phyloP scores from a whole-genome alignment of 1,140 invertebrate species.

The Polypedilum vanderplanki region DNA sequence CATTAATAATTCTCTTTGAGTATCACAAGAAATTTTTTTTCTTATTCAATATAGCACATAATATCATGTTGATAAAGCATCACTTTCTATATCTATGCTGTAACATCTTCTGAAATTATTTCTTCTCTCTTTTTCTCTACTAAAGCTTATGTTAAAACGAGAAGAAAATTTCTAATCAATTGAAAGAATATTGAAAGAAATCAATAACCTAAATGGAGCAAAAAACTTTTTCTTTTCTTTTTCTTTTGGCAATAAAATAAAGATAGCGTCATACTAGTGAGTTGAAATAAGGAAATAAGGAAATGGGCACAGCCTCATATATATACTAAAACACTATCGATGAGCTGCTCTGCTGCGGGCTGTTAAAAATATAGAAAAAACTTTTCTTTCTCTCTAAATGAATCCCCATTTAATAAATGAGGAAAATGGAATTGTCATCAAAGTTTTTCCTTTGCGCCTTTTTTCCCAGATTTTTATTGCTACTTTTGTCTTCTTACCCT shows the following conservation, averaged over 20 bases:
- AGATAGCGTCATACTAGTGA: neutral
- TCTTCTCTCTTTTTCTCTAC: neutral
- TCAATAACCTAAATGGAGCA: constrained; percentile 27
- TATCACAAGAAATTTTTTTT: too few species aligned
- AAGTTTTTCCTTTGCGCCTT: neutral
- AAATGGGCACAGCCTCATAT: neutral
- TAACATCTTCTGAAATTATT: constrained; percentile 11
- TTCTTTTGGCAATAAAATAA: constrained; percentile 24
- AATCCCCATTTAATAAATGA: constrained; percentile 10
- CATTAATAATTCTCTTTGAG: too few species aligned
- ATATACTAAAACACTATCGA: neutral
- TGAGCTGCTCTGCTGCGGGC: neutral
- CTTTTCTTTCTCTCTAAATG: constrained; percentile 1
- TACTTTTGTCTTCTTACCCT: neutral
- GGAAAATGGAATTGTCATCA: constrained; percentile 13
- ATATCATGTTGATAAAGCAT: constrained; percentile 1
- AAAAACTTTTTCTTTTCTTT: neutral
- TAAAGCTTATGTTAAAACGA: neutral
- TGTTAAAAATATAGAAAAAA: neutral
- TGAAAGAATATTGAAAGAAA: constrained; percentile 2
- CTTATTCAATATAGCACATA: too few species aligned
- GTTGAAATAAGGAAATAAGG: neutral
- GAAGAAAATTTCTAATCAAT: constrained; percentile 23
- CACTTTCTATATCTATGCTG: neutral
- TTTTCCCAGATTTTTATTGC: neutral